phyloP scores from a whole-genome alignment of 2,888 invertebrate species.

The Trichogramma dendrolimi region DNA sequence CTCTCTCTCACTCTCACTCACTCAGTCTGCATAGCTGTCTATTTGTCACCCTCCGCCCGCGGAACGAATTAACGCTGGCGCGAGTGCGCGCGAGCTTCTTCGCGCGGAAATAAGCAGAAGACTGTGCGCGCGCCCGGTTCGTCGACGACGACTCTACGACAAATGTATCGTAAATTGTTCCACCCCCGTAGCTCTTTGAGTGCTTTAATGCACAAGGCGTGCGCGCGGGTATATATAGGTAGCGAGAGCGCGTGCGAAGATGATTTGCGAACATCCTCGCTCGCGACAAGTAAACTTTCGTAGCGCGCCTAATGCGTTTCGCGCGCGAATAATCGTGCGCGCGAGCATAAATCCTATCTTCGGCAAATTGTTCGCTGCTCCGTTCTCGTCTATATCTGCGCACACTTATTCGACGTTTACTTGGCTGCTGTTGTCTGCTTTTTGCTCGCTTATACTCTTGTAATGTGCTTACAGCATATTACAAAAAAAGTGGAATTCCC shows the following conservation, averaged over 20 bases:
- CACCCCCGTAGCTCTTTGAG: conserved; percentile 39
- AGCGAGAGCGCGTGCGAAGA: conserved; percentile 29
- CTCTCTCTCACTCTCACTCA: too few species aligned
- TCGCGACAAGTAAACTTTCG: conserved; percentile 33
- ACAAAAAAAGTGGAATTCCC: too few species aligned
- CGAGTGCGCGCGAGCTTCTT: conserved; percentile 7
- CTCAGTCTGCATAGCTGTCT: too few species aligned
- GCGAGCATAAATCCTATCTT: conserved; percentile 42
- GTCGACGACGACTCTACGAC: conserved; percentile 22
- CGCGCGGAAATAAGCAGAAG: conserved; percentile 28
- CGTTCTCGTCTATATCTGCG: not conserved
- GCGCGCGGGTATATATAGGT: conserved; percentile 13
- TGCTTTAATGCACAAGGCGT: conserved; percentile 48
- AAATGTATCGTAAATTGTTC: conserved; percentile 52
- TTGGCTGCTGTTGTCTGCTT: not conserved
- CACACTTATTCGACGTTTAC: conserved; percentile 13
- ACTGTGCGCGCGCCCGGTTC: not conserved
- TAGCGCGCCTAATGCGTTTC: conserved; percentile 42
- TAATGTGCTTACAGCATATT: too few species aligned
- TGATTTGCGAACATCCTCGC: conserved; percentile 37
- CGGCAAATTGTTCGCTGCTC: conserved; percentile 22
- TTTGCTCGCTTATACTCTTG: too few species aligned
- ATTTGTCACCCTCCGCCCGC: not conserved
- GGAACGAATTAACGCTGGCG: conserved; percentile 26
- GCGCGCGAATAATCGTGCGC: conserved; percentile 1